Percentiles rank a stretch among this genome's conserved stretches.
Conservation (phyloP, 2,113 vertebrate species). For the Vulpes vulpes region DNA sequence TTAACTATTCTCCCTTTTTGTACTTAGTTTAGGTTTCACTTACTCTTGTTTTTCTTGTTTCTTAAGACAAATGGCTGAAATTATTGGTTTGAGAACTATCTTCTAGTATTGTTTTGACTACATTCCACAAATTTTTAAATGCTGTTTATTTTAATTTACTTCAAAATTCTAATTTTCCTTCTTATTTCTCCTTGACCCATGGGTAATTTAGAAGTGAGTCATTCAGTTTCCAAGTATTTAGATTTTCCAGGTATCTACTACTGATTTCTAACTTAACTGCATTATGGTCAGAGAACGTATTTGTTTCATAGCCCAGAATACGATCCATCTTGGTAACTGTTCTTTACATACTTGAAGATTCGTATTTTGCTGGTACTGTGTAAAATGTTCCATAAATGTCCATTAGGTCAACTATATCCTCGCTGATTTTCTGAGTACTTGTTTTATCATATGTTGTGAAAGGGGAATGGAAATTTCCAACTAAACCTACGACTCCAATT, state of each 20-base stretch:
- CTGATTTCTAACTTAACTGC: background rate
- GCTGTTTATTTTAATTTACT: background rate
- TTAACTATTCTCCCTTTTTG: background rate
- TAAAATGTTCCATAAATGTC: background rate
- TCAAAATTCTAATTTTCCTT: background rate
- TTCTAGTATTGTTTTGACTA: background rate
- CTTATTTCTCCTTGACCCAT: background rate
- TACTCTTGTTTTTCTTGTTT: background rate
- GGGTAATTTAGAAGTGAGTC: background rate
- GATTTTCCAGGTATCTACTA: background rate
- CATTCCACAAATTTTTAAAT: slow-evolving; percentile 25
- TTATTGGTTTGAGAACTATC: background rate
- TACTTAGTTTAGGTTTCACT: background rate
- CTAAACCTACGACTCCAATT: background rate
- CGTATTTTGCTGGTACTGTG: background rate
- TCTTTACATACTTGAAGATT: background rate
- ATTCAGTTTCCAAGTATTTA: background rate
- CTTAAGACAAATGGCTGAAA: background rate
- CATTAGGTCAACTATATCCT: background rate
- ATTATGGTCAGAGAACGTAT: background rate
- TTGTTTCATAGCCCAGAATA: background rate
- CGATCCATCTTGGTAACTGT: background rate
- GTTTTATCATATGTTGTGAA: background rate
- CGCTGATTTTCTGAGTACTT: background rate
- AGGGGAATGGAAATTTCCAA: background rate